Base-by-base conservation (phyloP, 2,888 invertebrate genomes). In the Lathronympha strigana region DNA sequence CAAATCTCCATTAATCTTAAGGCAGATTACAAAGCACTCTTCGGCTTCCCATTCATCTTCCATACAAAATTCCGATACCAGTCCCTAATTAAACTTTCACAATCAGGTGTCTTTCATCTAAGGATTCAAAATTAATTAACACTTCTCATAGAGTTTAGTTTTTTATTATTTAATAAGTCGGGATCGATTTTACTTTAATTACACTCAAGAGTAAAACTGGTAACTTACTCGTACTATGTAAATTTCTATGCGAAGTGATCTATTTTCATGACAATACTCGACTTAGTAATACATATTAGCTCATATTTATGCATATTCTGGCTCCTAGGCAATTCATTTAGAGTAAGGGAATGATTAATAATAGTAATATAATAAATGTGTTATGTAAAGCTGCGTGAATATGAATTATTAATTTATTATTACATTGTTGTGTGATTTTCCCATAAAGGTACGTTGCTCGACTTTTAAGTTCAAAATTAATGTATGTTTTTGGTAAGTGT, bases 41-140 rank as follows among this genome's bases (percentile, higher is more conserved):
- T 28, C 40, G 49, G 6, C 2, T 28, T 15, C 15, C n/a, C 33
- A 45, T 64, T 64, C 11, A 64, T 58, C 51, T 51, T 51, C 43
- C 43, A 36, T 51, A 58, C 51, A 51, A 51, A 58, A 58, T 58
- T 8, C 33, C 33, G 19, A 51, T 25, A 11, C 11, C 36, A 28
- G 31, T 45, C 17, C 58, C 36, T 64, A 58, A 58, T 64, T 33
- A 51, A 58, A 45, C 43, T 1, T 28, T 58, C 58, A 64, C 43
- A 58, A 57, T 43, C 31, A 57, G 43, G 33, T 49, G 31, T 31
- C 36, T 38, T 33, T 6, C 23, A 2, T 2, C 9, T 15, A 5
- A 17, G 5, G 36, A 21, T 28, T 25, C 57, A 45, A 57, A 43
- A 21, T 45, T 9, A 1, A 13, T 5, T n/a, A 31, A 31, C 4